Evolutionary conservation across 2,113 vertebrate species (phyloP), one percentile per base, ranked within the genome.

Genomic region (Cyanistes caeruleus): DNA sequence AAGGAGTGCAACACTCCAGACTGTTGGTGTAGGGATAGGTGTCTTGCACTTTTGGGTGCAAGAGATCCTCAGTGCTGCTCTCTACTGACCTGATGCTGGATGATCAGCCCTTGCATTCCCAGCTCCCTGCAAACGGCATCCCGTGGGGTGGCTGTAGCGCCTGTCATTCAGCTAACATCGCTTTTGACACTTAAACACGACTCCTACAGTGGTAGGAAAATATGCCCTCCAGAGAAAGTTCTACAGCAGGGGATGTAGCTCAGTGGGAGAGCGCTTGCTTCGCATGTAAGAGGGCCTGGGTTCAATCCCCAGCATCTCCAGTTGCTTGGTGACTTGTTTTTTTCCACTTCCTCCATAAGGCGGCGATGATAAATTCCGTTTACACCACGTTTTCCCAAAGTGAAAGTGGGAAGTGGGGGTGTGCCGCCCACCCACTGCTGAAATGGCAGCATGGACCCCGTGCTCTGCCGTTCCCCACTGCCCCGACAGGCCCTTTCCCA

Each of bases 221-320:
- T 0, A 6, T 17, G 28, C 5, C 46, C 37, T 43, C 7, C 5
- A 11, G 0, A 0, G 0, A 0, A 0, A 0, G 0, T 0, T 0
- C 0, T 0, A 0, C 0, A 1, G 4, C 0, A 31, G 87, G 82
- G 89, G 89, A 85, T 91, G 75, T 91, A 91, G 89, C 89, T 86
- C 83, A 81, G 83, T 86, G 89, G 83, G 53, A 86, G 75, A 86
- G 82, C 35, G 31, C 89, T 86, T 91, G 89, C 89, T 86, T 91
- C 27, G 41, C 83, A 86, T 75, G 68, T 91, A 81, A 86, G 83
- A 91, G 60, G 82, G 1, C 89, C 75, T 91, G 82, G 75, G 89
- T 91, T 86, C 75, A 74, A 68, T 53, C 67, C 74, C 81, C 81
- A 91, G 89, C 81, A 67, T 86, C 89, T 91, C 89, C 68, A 91